phyloP scores from a whole-genome alignment of 2,797 vertebrate species.

The Rhynchotus rufescens region DNA sequence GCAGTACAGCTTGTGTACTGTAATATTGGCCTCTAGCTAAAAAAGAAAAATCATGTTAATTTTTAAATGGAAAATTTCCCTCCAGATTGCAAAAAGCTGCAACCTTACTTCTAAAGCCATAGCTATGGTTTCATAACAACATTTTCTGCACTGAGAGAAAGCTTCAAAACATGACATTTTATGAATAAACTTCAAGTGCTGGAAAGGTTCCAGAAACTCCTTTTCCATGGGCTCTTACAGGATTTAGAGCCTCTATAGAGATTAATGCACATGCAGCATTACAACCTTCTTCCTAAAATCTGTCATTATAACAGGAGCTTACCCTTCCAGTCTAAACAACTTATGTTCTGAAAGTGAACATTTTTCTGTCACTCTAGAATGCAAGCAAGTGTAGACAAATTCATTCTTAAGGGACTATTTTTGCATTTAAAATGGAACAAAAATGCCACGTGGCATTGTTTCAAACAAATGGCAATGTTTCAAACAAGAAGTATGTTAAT shows the following conservation, averaged over 20 bases:
- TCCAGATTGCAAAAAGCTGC: not conserved
- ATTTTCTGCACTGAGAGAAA: not conserved
- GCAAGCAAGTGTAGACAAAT: not conserved
- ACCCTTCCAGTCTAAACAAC: not conserved
- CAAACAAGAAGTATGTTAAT: not conserved
- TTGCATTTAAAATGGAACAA: not conserved
- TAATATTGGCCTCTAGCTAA: not conserved
- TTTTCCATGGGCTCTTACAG: rapidly evolving
- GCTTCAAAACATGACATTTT: not conserved
- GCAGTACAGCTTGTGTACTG: not conserved
- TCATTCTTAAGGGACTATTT: not conserved
- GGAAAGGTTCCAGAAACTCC: conserved; percentile 1
- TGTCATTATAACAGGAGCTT: not conserved
- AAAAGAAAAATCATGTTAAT: not conserved
- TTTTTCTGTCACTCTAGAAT: not conserved
- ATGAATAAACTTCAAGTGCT: not conserved
- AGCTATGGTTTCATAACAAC: not conserved
- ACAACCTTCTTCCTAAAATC: not conserved
- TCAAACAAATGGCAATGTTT: not conserved
- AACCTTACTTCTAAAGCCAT: not conserved
- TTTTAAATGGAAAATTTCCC: not conserved
- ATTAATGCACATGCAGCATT: not conserved
- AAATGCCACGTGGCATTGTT: not conserved
- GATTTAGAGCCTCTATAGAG: not conserved
- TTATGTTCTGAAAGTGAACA: not conserved